These are phyloP conservation scores for Diloba caeruleocephala DNA, from an alignment of 2,888 invertebrate genomes.

Conservation along the genomic window DNA sequence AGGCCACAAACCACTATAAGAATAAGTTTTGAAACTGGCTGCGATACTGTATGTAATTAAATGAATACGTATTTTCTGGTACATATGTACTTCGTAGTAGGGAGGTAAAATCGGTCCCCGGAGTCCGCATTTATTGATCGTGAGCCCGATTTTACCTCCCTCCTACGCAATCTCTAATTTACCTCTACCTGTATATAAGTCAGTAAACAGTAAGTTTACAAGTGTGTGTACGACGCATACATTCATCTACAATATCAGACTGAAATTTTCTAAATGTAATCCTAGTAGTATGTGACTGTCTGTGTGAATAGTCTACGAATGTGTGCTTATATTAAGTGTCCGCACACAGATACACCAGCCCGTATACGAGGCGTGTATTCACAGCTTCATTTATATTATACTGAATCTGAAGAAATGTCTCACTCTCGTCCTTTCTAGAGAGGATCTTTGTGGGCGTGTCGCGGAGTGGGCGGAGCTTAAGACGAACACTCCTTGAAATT, in stretches of 20 bases:
- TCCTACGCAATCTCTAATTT: constrained; percentile 51
- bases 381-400: constrained; percentile 71
- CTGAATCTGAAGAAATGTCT: constrained; percentile 80
- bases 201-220: constrained; percentile 30
- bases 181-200: constrained; percentile 24
- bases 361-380: constrained; percentile 54
- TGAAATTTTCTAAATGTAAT: constrained; percentile 40
- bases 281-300: constrained; percentile 13
- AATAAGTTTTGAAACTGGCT: not conserved
- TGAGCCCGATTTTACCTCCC: constrained; percentile 39
- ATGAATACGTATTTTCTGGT: not conserved
- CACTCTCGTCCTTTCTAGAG: constrained; percentile 70
- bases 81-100: not conserved
- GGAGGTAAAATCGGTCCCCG: constrained; percentile 16
- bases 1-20: not conserved
- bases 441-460: constrained; percentile 83
- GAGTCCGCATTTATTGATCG: constrained; percentile 57
- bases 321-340: constrained; percentile 33
- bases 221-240: constrained; percentile 38
- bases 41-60: not conserved
- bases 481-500: constrained; percentile 86
- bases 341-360: constrained; percentile 42
- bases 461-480: constrained; percentile 77
- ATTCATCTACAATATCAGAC: constrained; percentile 23
- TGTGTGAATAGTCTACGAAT: constrained; percentile 21